Evolutionary conservation across 2,797 vertebrate species (phyloP).

Genomic region (Coracias cyanogaster): DNA sequence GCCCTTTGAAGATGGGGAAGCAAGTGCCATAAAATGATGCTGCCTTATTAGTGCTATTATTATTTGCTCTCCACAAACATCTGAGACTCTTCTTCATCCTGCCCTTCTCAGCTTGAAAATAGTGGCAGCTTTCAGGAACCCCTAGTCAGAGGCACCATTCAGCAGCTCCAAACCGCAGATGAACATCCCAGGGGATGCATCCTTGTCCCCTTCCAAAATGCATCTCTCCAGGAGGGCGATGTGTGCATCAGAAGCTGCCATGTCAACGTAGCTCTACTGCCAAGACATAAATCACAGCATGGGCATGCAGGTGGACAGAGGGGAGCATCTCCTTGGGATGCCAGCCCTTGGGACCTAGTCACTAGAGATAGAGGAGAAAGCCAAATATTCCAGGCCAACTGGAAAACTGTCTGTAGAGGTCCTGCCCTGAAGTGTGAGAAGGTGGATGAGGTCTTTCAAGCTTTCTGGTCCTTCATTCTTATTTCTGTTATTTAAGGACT

Average conservation of each 20-base stretch:
- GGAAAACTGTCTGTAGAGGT: fast-evolving
- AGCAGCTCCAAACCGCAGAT: not conserved
- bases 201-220: not conserved
- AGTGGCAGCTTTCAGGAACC: not conserved
- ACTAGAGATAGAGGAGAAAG: not conserved
- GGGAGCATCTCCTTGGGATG: not conserved
- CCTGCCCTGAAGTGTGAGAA: not conserved
- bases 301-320: not conserved
- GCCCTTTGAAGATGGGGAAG: conserved; percentile 49
- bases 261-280: not conserved
- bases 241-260: not conserved
- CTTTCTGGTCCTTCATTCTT: not conserved
- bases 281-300: not conserved
- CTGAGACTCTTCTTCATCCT: conserved; percentile 15
- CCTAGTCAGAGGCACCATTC: not conserved
- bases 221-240: not conserved
- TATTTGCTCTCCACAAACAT: conserved; percentile 11
- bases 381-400: not conserved
- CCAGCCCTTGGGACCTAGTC: not conserved
- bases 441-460: not conserved
- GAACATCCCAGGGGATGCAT: not conserved
- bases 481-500: not conserved
- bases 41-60: conserved; percentile 14
- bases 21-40: conserved; percentile 26
- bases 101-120: fast-evolving